phyloP scores from a whole-genome alignment of 2,113 vertebrate species.

The Gobius niger region DNA sequence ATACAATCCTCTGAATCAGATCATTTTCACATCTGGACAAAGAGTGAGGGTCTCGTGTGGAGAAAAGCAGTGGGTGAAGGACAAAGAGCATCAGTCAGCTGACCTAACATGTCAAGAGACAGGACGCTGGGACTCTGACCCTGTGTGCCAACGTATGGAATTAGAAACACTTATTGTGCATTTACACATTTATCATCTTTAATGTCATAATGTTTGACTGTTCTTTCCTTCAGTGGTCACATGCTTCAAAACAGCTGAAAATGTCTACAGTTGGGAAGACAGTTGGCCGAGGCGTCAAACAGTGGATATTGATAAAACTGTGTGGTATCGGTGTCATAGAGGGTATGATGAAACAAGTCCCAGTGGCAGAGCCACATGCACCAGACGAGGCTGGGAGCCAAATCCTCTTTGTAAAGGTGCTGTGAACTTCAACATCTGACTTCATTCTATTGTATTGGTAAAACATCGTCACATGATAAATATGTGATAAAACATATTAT shows the following conservation, averaged over 20 bases:
- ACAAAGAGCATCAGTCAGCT: accelerated
- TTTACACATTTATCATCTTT: not conserved
- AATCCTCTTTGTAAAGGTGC: conserved; percentile 47
- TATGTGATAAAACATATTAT: no score
- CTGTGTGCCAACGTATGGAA: conserved; percentile 51
- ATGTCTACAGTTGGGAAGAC: accelerated
- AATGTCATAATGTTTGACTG: not conserved
- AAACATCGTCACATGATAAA: no score
- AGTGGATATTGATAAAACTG: accelerated
- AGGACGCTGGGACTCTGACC: conserved; percentile 25
- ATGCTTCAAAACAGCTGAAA: accelerated
- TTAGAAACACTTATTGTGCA: not conserved
- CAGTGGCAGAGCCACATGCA: conserved; percentile 45
- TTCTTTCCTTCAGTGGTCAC: conserved; percentile 34
- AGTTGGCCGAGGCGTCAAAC: accelerated
- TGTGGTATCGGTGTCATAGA: accelerated
- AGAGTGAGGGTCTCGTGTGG: conserved; percentile 29
- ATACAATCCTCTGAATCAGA: conserved; percentile 8
- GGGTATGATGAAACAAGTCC: not conserved
- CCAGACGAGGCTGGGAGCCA: conserved; percentile 57
- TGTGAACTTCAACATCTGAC: not conserved
- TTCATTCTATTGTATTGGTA: no score
- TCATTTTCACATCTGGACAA: conserved; percentile 29
- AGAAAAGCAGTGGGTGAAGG: not conserved
- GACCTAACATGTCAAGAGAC: not conserved